Conservation (phyloP, 2,113 vertebrate genomes). For the Amphilophus citrinellus region DNA sequence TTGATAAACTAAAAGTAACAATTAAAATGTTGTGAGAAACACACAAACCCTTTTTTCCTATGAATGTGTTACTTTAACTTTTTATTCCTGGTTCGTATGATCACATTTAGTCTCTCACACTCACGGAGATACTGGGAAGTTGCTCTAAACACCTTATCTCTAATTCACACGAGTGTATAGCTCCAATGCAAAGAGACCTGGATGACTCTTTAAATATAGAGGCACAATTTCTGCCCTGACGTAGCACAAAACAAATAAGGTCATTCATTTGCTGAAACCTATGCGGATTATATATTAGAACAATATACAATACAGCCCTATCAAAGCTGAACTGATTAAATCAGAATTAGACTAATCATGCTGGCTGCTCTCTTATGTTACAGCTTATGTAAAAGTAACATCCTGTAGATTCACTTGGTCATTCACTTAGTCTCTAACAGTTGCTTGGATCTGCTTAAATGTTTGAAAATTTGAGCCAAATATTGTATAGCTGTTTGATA, state of each 20-base stretch:
- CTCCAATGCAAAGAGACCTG: constrained; percentile 35
- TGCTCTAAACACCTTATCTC: constrained; percentile 36
- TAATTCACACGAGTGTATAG: constrained; percentile 35
- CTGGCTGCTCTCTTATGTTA: accelerated
- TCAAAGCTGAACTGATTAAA: not conserved
- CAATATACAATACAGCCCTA: not conserved
- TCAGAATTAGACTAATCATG: not conserved
- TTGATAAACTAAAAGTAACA: not conserved
- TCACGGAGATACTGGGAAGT: not conserved
- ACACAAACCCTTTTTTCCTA: not conserved
- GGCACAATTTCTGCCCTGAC: constrained; percentile 12
- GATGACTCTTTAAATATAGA: constrained; percentile 29
- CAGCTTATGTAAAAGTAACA: not conserved
- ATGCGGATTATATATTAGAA: constrained; percentile 2
- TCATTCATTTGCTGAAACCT: not conserved
- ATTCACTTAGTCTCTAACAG: not conserved
- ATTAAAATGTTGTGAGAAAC: not conserved
- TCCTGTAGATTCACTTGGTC: not conserved
- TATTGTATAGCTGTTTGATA: not conserved
- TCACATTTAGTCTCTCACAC: not conserved
- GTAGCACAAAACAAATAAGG: not conserved
- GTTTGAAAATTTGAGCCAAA: not conserved
- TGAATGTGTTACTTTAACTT: not conserved
- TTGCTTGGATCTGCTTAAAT: not conserved
- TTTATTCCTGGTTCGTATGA: not conserved